These are phyloP conservation scores for Lithophane leautieri DNA, from an alignment of 2,888 invertebrate genomes.

Conservation along the genomic window DNA sequence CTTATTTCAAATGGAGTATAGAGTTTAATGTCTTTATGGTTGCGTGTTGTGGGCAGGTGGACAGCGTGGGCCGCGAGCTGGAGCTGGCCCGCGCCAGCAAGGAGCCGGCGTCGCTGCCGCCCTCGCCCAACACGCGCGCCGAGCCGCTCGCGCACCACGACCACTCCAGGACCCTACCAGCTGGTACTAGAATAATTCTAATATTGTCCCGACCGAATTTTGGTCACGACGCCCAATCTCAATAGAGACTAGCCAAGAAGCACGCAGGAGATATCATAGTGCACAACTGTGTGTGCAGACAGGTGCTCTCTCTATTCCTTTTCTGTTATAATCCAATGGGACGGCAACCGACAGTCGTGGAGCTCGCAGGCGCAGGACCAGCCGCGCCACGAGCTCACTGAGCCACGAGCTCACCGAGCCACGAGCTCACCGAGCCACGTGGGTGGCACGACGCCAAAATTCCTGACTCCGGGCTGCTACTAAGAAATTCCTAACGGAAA, in stretches of 20 bases:
- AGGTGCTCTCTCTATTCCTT: background rate
- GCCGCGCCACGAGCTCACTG: background rate
- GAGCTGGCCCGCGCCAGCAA: constrained; percentile 58
- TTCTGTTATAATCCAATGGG: too few relatives aligned
- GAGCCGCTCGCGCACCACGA: constrained; percentile 77
- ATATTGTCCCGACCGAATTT: background rate
- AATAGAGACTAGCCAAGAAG: background rate
- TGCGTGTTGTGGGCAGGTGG: constrained; percentile 69
- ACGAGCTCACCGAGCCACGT: too few relatives aligned
- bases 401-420: too few relatives aligned
- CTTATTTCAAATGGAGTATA: too few relatives aligned
- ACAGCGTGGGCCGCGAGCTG: constrained; percentile 72
- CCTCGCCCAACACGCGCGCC: constrained; percentile 90
- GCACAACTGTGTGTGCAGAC: too few relatives aligned
- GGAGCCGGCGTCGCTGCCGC: constrained; percentile 90
- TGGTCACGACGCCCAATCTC: background rate
- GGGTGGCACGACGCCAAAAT: too few relatives aligned
- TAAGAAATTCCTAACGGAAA: too few relatives aligned
- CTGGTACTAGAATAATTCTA: constrained; percentile 20
- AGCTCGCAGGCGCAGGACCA: background rate
- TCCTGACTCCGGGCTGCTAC: too few relatives aligned
- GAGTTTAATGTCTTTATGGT: background rate
- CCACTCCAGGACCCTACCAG: constrained; percentile 77
- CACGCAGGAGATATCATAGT: too few relatives aligned
- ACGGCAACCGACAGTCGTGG: background rate